Percentiles rank a stretch among this genome's conserved stretches.
These are phyloP conservation scores for Leptonema lineaticorne DNA, from an alignment of 1,140 invertebrate genomes.

Conservation along the genomic window DNA sequence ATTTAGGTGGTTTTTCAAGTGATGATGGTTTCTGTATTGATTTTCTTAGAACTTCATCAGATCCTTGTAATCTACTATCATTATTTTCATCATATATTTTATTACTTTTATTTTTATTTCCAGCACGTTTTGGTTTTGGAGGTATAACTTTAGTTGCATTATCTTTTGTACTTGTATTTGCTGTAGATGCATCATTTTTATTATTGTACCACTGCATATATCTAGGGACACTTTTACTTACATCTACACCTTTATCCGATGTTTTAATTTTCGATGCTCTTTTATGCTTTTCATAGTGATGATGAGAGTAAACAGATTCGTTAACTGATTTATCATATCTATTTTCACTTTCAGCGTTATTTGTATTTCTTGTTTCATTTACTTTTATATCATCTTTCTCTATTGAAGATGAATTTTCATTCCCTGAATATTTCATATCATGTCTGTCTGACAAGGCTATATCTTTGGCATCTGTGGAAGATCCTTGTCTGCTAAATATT, in stretches of 20 bases:
- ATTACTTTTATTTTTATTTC: slow-evolving; percentile 53
- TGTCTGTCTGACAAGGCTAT: slow-evolving; percentile 28
- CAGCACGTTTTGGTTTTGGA: slow-evolving; percentile 54
- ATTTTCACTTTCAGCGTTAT: slow-evolving; percentile 26
- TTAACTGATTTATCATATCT: slow-evolving; percentile 13
- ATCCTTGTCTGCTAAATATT: slow-evolving; percentile 52
- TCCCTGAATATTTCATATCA: slow-evolving; percentile 44
- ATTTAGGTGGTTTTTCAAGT: slow-evolving; percentile 47
- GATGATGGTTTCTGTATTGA: slow-evolving; percentile 8
- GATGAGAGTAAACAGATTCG: slow-evolving; percentile 21
- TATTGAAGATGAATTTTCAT: slow-evolving; percentile 35
- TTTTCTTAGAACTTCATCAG: slow-evolving; percentile 11
- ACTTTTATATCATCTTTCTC: too few relatives aligned
- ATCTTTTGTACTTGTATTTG: slow-evolving; percentile 16
- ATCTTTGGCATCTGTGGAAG: slow-evolving; percentile 51
- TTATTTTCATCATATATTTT: slow-evolving; percentile 38
- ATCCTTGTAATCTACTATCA: slow-evolving; percentile 33
- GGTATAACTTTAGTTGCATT: slow-evolving; percentile 52
- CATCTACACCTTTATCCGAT: slow-evolving; percentile 36
- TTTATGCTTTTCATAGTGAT: slow-evolving; percentile 18
- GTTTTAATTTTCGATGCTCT: slow-evolving; percentile 41
- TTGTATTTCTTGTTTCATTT: slow-evolving; percentile 38
- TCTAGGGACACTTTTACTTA: slow-evolving; percentile 57
- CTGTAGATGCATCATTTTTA: slow-evolving; percentile 44
- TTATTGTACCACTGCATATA: slow-evolving; percentile 71